Base-by-base conservation (phyloP, 2,888 invertebrate species). In the Unio delphinus region DNA sequence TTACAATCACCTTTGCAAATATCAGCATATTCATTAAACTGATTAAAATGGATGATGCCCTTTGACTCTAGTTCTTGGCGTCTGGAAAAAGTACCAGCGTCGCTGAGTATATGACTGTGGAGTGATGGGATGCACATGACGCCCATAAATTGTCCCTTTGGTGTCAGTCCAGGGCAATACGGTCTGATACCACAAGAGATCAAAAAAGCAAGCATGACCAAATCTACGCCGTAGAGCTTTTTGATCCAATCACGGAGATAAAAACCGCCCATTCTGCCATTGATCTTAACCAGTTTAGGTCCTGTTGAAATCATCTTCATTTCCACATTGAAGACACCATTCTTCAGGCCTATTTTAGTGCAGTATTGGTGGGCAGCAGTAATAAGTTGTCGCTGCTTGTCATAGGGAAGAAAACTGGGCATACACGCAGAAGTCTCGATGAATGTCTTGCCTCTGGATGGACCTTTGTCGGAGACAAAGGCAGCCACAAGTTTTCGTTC, bases 391-490 rank as follows among this genome's bases (percentile, higher is more conserved):
- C 70, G 74, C n/a, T 72, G 68, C 62, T 79, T 76, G 58, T 79
- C 79, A 15, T 56, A 34, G 11, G 76, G 79, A 17, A 80, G 62
- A 15, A 60, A 68, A 1, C 78, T 74, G 1, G 84, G 84, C 83
- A 83, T 80, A 1, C 63, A 67, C 0, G 83, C 75, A 0, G 79
- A 70, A 3, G 82, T 83, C 74, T 82, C 83, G n/a, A 74, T 77
- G 45, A 45, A 45, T 45, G 15, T 45, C 45, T 45, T 11, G 45
- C 15, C 20, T 11, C 75, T 72, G 1, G 83, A 81, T 8, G 82
- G 82, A 4, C 84, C 84, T 65, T 83, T 83, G 68, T 84, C 84
- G 2, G 81, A 80, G 15, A 83, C 69, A 61, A 81, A 83, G 1
- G 84, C 84, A 8, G 78, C 81, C 8, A 84, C 56, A 18, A 82